Conservation (phyloP, 1,140 invertebrate genomes). For the Odontomachus brunneus region DNA sequence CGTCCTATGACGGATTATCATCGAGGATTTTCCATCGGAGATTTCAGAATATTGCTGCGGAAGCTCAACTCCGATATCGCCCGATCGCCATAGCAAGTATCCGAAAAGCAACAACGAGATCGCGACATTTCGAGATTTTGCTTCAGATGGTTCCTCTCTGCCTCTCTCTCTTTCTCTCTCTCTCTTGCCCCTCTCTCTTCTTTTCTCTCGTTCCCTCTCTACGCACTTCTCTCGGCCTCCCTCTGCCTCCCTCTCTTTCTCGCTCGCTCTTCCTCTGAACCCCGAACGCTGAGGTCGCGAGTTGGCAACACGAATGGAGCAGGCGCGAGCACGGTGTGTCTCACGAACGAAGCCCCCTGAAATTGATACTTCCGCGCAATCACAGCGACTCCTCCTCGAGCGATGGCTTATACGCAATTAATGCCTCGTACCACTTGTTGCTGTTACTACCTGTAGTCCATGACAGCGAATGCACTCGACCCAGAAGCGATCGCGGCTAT, state of each 20-base stretch:
- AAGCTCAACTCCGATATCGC: too few relatives aligned
- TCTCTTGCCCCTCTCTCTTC: not conserved
- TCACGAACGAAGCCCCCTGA: not conserved
- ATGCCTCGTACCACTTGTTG: conserved; percentile 55
- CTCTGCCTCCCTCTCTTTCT: not conserved
- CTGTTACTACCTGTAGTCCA: conserved; percentile 37
- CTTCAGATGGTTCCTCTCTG: not conserved
- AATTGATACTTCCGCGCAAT: conserved; percentile 52
- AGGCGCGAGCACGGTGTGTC: not conserved
- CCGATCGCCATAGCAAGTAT: too few relatives aligned
- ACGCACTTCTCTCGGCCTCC: not conserved
- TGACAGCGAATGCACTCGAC: not conserved
- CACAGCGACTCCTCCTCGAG: conserved; percentile 33
- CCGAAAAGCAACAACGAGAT: too few relatives aligned
- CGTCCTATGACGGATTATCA: too few relatives aligned
- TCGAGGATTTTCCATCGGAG: too few relatives aligned
- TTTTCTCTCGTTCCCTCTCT: conserved; percentile 2
- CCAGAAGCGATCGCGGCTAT: too few relatives aligned
- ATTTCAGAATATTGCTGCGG: too few relatives aligned
- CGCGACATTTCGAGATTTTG: too few relatives aligned
- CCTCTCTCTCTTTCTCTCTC: not conserved
- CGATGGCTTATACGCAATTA: conserved; percentile 42
- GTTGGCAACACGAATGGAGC: not conserved
- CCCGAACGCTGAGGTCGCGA: conserved; percentile 1
- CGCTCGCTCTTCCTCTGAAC: not conserved